Percentiles rank a stretch among this genome's conserved stretches.
Evolutionary conservation across 2,888 invertebrate genomes (phyloP).

Genomic region (Ditula angustiorana): DNA sequence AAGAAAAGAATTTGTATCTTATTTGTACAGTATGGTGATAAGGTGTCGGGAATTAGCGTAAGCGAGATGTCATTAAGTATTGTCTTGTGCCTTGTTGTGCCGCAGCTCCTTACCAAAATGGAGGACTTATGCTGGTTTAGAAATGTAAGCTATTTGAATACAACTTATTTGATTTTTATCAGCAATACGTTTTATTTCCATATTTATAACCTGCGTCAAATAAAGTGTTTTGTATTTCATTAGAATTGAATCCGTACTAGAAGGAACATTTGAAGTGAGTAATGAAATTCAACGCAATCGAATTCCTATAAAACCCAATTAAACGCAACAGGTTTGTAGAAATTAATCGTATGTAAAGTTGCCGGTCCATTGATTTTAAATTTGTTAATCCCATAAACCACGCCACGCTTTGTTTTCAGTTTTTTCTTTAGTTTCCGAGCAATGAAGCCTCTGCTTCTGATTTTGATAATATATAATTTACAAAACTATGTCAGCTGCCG

Average conservation of each 20-base stretch:
- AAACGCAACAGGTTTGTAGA: constrained; percentile 12
- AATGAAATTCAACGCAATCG: background rate
- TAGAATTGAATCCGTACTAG: background rate
- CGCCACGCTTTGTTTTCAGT: constrained; percentile 44
- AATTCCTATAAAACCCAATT: constrained; percentile 24
- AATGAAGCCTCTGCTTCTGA: constrained; percentile 55
- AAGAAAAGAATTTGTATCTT: too few species aligned
- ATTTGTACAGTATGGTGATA: too few species aligned
- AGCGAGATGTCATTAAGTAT: background rate
- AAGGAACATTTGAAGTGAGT: background rate
- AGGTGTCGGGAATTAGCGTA: background rate
- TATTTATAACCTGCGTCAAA: background rate
- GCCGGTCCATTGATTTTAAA: constrained; percentile 47
- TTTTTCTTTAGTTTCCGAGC: constrained; percentile 33
- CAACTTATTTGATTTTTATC: constrained; percentile 3
- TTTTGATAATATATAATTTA: constrained; percentile 48
- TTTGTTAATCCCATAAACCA: constrained; percentile 48
- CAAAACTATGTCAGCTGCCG: constrained; percentile 44
- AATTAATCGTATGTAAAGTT: constrained; percentile 46
- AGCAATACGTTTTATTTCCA: constrained; percentile 8
- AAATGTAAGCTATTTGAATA: background rate
- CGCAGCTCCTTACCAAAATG: background rate
- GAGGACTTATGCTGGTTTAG: background rate
- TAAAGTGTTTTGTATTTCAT: background rate
- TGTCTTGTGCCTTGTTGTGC: background rate